Base-by-base conservation (phyloP, 2,797 vertebrate genomes). In the Megaceryle alcyon region DNA sequence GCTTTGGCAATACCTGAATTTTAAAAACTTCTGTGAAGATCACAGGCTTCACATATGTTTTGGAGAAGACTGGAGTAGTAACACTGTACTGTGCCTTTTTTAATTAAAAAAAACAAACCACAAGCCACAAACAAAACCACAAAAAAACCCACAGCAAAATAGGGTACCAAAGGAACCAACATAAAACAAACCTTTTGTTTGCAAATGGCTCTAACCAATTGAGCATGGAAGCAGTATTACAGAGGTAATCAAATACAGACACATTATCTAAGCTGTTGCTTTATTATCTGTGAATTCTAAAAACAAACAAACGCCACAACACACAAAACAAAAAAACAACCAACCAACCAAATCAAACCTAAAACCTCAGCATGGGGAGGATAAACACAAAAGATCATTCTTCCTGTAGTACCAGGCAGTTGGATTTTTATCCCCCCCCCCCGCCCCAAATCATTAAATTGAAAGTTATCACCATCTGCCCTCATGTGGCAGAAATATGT, bases 401-500 rank as follows among this genome's bases (percentile, higher is more conserved):
- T 17, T 84, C 21, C 69, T 37, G 28, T 7, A 61, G 9, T 2
- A 60, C 20, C 6, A 63, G 39, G 37, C 53, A 63, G 35, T 0
- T 43, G 35, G 37, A 46, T 21, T 56, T 41, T 41, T 41, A 41
- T 14, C 48, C 75, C 26, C 26, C 43, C 43, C 46, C 20, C 29
- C n/a, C n/a, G n/a, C n/a, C 19, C 35, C 35, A 35, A 9, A n/a
- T 29, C 17, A 3, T 7, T 6, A 17, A 57, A 48, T 6, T 28
- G 9, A 61, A 94, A 81, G 69, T 60, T 82, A 91, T 87, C 84
- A 59, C 39, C 63, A 63, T 16, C 86, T 90, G 94, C 94, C 95
- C 95, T 92, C 92, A 28, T 79, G 92, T 91, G 92, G 96, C 86
- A 43, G 79, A 88, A 53, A 18, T 10, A 14, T 2, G 82, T 18